phyloP scores from a whole-genome alignment of 1,140 invertebrate genomes.

The Atta colombica region DNA sequence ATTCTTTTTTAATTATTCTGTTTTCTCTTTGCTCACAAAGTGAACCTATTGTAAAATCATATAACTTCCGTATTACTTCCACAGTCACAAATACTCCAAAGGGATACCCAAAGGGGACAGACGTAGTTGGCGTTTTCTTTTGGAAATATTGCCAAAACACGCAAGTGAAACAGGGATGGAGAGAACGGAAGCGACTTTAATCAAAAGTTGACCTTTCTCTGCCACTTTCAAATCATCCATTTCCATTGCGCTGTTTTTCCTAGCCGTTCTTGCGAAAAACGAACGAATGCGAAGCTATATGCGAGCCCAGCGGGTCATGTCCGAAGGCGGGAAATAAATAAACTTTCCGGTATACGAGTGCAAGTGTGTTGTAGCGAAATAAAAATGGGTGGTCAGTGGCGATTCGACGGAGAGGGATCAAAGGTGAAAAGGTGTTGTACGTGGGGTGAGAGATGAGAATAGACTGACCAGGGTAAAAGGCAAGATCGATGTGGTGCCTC shows the following conservation, averaged over 20 bases:
- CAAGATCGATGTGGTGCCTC: conserved; percentile 55
- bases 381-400: conserved; percentile 26
- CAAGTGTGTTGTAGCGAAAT: conserved; percentile 18
- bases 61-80: conserved; percentile 20
- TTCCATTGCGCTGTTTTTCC: conserved; percentile 29
- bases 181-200: conserved; percentile 35
- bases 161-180: neutral
- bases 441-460: neutral
- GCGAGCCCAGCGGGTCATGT: neutral
- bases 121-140: conserved; percentile 5
- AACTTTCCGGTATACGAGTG: conserved; percentile 26
- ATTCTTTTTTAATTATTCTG: conserved; percentile 25
- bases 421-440: conserved; percentile 56
- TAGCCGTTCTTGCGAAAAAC: neutral
- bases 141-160: conserved; percentile 35
- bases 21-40: neutral
- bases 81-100: neutral
- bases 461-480: conserved; percentile 29
- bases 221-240: neutral
- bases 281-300: conserved; percentile 22
- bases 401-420: conserved; percentile 4
- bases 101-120: neutral
- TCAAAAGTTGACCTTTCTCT: conserved; percentile 46
- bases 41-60: conserved; percentile 30
- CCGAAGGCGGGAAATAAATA: conserved; percentile 58